Evolutionary conservation across 2,888 invertebrate genomes (phyloP).

Genomic region (Zele albiditarsus): DNA sequence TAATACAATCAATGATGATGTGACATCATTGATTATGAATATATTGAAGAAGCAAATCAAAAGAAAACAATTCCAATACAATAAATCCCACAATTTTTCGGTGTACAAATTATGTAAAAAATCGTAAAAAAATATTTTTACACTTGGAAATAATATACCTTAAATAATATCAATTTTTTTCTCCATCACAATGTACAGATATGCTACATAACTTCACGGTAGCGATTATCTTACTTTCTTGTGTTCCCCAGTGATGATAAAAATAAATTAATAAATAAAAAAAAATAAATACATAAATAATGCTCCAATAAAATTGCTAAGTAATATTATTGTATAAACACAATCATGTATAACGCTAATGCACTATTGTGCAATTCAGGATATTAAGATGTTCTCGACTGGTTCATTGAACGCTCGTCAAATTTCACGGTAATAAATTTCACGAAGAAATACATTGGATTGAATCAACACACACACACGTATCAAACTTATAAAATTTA

Average conservation of each 20-base stretch:
- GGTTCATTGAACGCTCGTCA: background rate
- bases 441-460: background rate
- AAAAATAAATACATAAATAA: background rate
- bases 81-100: too few species aligned
- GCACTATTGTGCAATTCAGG: background rate
- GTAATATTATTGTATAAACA: background rate
- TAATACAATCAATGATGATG: background rate
- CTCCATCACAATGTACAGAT: too few species aligned
- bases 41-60: background rate
- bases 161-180: too few species aligned
- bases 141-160: too few species aligned
- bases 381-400: background rate
- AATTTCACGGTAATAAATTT: constrained; percentile 1
- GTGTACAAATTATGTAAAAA: too few species aligned
- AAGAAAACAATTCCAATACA: background rate
- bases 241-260: too few species aligned
- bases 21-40: background rate
- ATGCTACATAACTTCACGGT: too few species aligned
- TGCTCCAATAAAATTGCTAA: background rate
- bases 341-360: background rate
- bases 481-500: background rate
- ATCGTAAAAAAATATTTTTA: too few species aligned
- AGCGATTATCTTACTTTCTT: too few species aligned
- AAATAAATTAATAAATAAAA: background rate
- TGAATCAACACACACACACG: background rate